A percentile compares a stretch with the other conserved stretches of the same genome.
These are phyloP conservation scores for Procambarus virginalis DNA, from an alignment of 1,140 invertebrate genomes.

Conservation along the genomic window DNA sequence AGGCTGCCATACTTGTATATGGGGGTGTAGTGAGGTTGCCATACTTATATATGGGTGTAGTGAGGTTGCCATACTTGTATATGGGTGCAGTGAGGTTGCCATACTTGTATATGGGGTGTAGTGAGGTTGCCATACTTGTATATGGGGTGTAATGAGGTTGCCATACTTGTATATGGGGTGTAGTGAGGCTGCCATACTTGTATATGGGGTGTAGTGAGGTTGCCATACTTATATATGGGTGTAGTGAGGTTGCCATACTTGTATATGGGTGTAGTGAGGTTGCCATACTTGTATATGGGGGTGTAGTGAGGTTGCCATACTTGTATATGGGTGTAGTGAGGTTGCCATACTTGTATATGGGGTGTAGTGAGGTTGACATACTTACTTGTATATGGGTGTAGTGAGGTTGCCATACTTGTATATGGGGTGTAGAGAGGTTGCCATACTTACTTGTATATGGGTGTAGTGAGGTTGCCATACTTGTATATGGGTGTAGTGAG, in stretches of 20 bases:
- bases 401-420: background rate
- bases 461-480: slow-evolving; percentile 25
- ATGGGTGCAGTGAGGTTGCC: background rate
- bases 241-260: slow-evolving; percentile 7
- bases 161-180: background rate
- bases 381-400: background rate
- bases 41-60: background rate
- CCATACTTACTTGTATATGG: slow-evolving; percentile 28
- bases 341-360: background rate
- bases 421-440: background rate
- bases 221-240: slow-evolving; percentile 27
- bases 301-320: slow-evolving; percentile 22
- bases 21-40: background rate
- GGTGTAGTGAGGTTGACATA: background rate
- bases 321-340: slow-evolving; percentile 36
- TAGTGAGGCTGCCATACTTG: too few species aligned
- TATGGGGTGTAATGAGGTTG: background rate
- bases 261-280: background rate
- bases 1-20: slow-evolving; percentile 3
- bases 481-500: slow-evolving; percentile 18
- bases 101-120: too few species aligned
- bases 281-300: slow-evolving; percentile 19
- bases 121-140: background rate
- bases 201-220: background rate
- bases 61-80: background rate